Percentiles rank a stretch among this genome's conserved stretches.
Conservation (phyloP, 2,113 vertebrate genomes). For the Lasiurus borealis region DNA sequence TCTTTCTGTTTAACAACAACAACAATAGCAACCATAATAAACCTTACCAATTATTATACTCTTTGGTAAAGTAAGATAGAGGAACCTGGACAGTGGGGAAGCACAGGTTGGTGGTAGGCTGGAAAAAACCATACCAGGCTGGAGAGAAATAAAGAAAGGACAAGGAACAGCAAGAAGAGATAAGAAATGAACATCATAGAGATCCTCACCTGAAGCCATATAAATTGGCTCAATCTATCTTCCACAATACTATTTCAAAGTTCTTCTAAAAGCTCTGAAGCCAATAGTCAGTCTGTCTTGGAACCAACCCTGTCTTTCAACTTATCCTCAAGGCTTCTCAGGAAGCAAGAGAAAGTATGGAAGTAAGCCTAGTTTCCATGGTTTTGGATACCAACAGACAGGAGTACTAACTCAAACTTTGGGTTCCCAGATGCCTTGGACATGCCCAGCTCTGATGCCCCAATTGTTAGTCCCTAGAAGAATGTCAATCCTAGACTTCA, state of each 20-base stretch:
- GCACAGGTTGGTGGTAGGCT: background rate
- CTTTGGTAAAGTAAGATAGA: constrained; percentile 50
- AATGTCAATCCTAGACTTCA: constrained; percentile 29
- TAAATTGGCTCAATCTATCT: constrained; percentile 46
- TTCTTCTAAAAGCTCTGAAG: constrained; percentile 34
- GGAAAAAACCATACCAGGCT: background rate
- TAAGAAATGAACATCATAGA: background rate
- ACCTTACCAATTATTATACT: background rate
- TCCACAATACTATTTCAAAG: constrained; percentile 38
- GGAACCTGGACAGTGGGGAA: background rate
- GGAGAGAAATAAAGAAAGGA: constrained; percentile 19
- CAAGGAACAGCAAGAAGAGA: background rate
- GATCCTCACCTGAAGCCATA: constrained; percentile 12
- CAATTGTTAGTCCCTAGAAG: constrained; percentile 32
- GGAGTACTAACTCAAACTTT: background rate
- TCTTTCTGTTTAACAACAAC: constrained; percentile 20
- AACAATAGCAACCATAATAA: background rate
- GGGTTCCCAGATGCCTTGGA: constrained; percentile 15
- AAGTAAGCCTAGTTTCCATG: constrained; percentile 18
- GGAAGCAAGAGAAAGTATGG: constrained; percentile 23
- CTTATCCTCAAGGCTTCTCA: constrained; percentile 40
- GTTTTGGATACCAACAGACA: background rate
- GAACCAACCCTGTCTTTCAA: constrained; percentile 34
- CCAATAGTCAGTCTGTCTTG: constrained; percentile 39
- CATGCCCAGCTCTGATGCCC: background rate